Evolutionary conservation across 2,797 vertebrate species (phyloP).

Genomic region (Poecile montanus): DNA sequence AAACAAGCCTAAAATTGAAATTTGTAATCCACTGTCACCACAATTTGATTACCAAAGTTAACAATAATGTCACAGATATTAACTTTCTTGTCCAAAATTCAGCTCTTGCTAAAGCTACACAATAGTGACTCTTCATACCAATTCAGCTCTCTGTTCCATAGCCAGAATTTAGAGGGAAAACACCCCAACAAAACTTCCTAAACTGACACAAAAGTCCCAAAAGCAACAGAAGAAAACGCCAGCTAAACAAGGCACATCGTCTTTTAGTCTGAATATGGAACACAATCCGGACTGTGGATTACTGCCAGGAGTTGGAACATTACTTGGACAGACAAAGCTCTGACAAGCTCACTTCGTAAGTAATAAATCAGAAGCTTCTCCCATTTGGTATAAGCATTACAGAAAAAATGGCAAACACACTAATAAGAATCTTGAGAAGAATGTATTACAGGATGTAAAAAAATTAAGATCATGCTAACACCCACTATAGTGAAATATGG

Average conservation of each 20-base stretch:
- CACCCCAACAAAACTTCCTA: not conserved
- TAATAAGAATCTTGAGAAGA: not conserved
- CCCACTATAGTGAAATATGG: not conserved
- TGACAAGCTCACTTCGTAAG: not conserved
- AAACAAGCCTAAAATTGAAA: not conserved
- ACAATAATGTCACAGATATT: not conserved
- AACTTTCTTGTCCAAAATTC: not conserved
- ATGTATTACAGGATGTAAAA: not conserved
- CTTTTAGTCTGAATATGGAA: not conserved
- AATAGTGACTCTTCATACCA: not conserved
- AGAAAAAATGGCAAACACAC: not conserved
- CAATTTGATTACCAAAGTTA: not conserved
- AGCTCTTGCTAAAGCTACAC: not conserved
- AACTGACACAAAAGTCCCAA: not conserved
- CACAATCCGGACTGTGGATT: not conserved
- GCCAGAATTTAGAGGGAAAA: not conserved
- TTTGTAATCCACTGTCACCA: not conserved
- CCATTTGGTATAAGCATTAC: accelerated
- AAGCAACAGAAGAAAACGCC: not conserved
- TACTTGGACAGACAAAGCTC: not conserved
- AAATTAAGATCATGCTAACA: not conserved
- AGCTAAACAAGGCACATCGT: not conserved
- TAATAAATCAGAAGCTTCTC: not conserved
- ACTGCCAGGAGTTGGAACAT: not conserved
- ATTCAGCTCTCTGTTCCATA: not conserved